Percentiles rank a stretch among this genome's conserved stretches.
These are phyloP conservation scores for Drosophila trapezifrons DNA, from an alignment of 1,140 invertebrate genomes.

Conservation along the genomic window DNA sequence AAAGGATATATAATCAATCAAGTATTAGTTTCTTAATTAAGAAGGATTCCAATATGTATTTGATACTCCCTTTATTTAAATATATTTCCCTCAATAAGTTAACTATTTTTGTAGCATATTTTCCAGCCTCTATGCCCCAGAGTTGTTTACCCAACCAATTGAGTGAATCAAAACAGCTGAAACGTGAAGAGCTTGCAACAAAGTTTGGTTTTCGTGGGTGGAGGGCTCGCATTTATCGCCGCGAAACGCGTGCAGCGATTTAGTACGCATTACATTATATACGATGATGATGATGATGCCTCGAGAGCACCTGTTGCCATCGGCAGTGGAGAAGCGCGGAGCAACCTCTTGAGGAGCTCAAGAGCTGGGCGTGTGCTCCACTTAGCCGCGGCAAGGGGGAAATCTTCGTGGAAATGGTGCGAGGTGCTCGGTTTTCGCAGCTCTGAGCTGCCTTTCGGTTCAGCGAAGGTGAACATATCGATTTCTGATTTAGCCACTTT, in stretches of 20 bases:
- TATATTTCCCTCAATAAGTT: not conserved
- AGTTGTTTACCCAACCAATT: conserved; percentile 1
- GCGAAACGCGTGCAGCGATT: conserved; percentile 63
- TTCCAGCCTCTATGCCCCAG: not conserved
- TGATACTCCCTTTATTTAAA: not conserved
- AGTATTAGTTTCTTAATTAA: not conserved
- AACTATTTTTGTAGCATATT: conserved; percentile 5
- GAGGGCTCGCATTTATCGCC: conserved; percentile 15
- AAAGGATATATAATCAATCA: not conserved
- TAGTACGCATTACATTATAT: conserved; percentile 52
- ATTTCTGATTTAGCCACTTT: conserved; percentile 63
- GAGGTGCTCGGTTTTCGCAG: too few relatives aligned
- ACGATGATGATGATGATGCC: not conserved
- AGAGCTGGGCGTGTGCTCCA: conserved; percentile 54
- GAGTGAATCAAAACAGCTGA: conserved; percentile 15
- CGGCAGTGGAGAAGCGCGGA: conserved; percentile 12
- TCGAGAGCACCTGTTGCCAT: conserved; percentile 48
- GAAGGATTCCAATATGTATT: not conserved
- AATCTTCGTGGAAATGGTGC: conserved; percentile 16
- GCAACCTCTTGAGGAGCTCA: conserved; percentile 29
- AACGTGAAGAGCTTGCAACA: conserved; percentile 16
- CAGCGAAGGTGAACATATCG: conserved; percentile 57
- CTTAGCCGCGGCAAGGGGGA: conserved; percentile 6
- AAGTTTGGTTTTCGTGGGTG: conserved; percentile 12
- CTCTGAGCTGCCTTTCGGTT: too few relatives aligned